Evolutionary conservation across 2,797 vertebrate species (phyloP).

Genomic region (Typhlichthys eigenmanni): DNA sequence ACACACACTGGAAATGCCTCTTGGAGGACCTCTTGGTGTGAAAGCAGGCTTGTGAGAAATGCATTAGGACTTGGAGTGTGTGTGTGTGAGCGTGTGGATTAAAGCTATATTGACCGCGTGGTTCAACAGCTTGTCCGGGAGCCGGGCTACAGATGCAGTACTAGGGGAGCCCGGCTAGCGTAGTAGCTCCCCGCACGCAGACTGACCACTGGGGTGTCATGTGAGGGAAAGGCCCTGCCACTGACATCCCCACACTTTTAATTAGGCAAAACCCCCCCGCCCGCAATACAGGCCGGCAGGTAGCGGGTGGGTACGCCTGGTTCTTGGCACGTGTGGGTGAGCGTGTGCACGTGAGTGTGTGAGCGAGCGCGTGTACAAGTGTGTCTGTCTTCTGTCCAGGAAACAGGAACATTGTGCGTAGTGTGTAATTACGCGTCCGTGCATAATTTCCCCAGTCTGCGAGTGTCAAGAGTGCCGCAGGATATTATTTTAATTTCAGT

Average conservation of each 20-base stretch:
- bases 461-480: constrained; percentile 34
- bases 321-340: neutral
- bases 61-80: constrained; percentile 16
- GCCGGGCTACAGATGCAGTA: constrained; percentile 52
- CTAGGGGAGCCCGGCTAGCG: constrained; percentile 19
- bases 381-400: constrained; percentile 33
- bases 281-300: constrained; percentile 32
- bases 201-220: constrained; percentile 26
- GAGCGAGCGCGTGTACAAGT: constrained; percentile 8
- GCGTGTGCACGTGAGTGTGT: constrained; percentile 3
- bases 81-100: constrained; percentile 31
- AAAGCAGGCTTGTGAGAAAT: constrained; percentile 2
- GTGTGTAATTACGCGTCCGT: constrained; percentile 50
- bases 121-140: constrained; percentile 56
- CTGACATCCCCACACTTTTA: constrained; percentile 61
- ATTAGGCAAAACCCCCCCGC: constrained; percentile 51
- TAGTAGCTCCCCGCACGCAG: constrained; percentile 8
- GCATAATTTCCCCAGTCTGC: constrained; percentile 28
- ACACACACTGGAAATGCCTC: constrained; percentile 11
- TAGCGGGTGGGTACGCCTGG: constrained; percentile 3
- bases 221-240: constrained; percentile 36
- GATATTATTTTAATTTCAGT: constrained; percentile 62
- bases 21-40: neutral
- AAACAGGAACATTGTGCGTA: constrained; percentile 19
- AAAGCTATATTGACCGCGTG: constrained; percentile 17